phyloP scores from a whole-genome alignment of 1,140 invertebrate species.

The Neuroterus valhalla region DNA sequence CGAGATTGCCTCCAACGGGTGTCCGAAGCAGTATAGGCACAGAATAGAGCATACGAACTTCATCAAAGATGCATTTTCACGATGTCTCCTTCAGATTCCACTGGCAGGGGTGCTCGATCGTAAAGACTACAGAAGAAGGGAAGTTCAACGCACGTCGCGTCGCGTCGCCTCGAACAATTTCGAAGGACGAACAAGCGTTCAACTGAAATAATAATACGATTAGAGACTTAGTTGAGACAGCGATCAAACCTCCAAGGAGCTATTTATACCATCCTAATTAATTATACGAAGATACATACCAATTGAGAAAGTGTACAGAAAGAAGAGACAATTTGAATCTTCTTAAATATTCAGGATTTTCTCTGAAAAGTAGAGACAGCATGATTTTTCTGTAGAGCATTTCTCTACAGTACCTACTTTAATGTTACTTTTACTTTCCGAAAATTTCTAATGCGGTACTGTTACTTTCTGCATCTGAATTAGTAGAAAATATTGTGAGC shows the following conservation, averaged over 20 bases:
- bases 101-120: constrained; percentile 1
- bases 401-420: no score
- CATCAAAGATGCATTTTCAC: constrained; percentile 26
- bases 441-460: no score
- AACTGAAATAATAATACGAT: constrained; percentile 29
- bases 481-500: no score
- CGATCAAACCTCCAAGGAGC: not conserved
- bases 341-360: no score
- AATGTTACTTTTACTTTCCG: no score
- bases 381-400: no score
- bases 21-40: not conserved
- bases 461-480: no score
- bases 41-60: not conserved
- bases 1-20: constrained; percentile 36
- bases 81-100: constrained; percentile 11
- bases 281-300: not conserved
- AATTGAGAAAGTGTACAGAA: not conserved
- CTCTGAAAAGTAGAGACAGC: no score
- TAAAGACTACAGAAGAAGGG: constrained; percentile 10
- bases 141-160: constrained; percentile 8
- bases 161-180: constrained; percentile 2
- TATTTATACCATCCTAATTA: not conserved
- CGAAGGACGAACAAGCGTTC: not conserved
- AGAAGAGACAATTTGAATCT: not conserved
- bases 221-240: no score